Conservation (phyloP, 2,797 vertebrate genomes). For the Sebastes wilsoni region DNA sequence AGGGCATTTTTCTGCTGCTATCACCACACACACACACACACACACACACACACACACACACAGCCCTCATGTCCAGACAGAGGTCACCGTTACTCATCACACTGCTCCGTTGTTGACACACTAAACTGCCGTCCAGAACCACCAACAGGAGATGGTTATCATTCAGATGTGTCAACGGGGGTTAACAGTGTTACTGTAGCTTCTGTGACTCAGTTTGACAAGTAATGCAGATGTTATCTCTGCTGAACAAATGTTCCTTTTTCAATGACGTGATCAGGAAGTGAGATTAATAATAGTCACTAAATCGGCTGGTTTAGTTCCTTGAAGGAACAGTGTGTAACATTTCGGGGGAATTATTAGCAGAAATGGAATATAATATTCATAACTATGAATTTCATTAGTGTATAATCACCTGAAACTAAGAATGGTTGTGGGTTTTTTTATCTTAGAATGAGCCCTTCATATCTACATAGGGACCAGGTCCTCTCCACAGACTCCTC, state of each 20-base stretch:
- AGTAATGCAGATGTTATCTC: conserved; percentile 10
- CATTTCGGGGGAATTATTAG: too few relatives aligned
- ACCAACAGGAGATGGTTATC: not conserved
- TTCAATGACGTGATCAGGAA: not conserved
- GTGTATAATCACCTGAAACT: too few relatives aligned
- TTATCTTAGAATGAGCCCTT: too few relatives aligned
- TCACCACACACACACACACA: not conserved
- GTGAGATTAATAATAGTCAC: not conserved
- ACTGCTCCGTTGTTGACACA: conserved; percentile 45
- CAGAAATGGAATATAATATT: too few relatives aligned
- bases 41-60: too few relatives aligned
- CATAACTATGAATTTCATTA: too few relatives aligned
- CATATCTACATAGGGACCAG: too few relatives aligned
- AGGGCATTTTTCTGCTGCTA: conserved; percentile 23
- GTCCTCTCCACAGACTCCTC: too few relatives aligned
- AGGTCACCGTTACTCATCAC: conserved; percentile 49
- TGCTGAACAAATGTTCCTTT: not conserved
- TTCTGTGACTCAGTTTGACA: not conserved
- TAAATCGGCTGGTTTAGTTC: not conserved
- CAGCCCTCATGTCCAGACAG: conserved; percentile 30
- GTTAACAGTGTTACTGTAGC: conserved; percentile 3
- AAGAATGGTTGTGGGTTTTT: too few relatives aligned
- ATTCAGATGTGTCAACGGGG: conserved; percentile 16
- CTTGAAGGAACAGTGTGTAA: too few relatives aligned
- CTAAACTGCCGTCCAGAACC: not conserved